Percentiles rank a stretch among this genome's conserved stretches.
Conservation (phyloP, 2,888 invertebrate species). For the Sinhomidia bicolor region DNA sequence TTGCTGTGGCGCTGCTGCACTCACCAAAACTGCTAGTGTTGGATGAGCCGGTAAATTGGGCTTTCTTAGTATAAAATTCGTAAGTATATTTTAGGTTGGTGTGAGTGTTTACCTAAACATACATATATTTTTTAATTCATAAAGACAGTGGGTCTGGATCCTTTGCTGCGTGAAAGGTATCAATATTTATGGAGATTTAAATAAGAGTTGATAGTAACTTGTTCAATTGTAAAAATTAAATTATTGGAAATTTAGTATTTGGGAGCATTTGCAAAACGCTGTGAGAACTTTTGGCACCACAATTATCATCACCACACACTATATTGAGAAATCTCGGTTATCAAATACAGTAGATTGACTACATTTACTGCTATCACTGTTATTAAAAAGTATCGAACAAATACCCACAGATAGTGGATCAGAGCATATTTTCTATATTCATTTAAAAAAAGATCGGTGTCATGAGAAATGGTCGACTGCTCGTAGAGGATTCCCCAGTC, state of each 20-base stretch:
- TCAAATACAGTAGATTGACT: constrained; percentile 2
- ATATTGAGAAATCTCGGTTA: constrained; percentile 44
- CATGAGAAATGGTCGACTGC: background rate
- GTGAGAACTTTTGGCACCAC: background rate
- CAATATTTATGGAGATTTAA: background rate
- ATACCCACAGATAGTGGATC: background rate
- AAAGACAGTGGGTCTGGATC: constrained; percentile 45
- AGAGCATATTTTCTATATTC: background rate
- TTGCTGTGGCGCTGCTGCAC: constrained; percentile 45
- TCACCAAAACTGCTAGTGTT: constrained; percentile 15
- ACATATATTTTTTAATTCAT: background rate
- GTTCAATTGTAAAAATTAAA: background rate
- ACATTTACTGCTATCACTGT: background rate
- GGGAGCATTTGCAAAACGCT: background rate
- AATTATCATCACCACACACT: constrained; percentile 47
- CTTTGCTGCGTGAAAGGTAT: background rate
- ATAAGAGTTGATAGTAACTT: no score
- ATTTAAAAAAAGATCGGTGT: constrained; percentile 13
- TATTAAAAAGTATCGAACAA: background rate
- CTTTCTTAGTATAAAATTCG: background rate
- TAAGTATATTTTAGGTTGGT: background rate
- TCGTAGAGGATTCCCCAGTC: constrained; percentile 10
- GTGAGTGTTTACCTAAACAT: background rate
- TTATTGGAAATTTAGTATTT: constrained; percentile 17
- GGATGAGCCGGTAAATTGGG: constrained; percentile 41